Evolutionary conservation across 2,888 invertebrate species (phyloP), one percentile per base, ranked within the genome.

Genomic region (Ochropleura plecta): DNA sequence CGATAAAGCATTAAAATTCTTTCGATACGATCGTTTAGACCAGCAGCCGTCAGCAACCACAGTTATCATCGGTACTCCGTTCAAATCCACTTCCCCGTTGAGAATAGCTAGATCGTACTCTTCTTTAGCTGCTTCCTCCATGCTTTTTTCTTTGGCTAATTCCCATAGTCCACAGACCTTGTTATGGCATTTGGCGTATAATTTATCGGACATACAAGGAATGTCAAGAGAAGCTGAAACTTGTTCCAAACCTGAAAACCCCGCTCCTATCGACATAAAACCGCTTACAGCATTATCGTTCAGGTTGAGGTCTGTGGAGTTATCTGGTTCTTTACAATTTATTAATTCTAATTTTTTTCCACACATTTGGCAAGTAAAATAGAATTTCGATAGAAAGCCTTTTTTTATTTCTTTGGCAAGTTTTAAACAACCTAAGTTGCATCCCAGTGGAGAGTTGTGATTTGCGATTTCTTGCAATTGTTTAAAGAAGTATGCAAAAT

Each of bases 1-100:
- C 7, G 66, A 66, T 8, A 73, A 66, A 10, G 66, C 72, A 49
- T 49, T 73, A 5, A 30, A 67, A 44, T 67, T 66, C 0, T 67
- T 73, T 8, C 60, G 9, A 60, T 73, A 66, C 7, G 66, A 73
- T 60, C 73, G 60, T 40, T 73, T 67, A 0, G 67, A 68, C 73
- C 67, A 73, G 53, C 67, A 73, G 30, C n/a, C 62, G 10, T 68
- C 73, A 30, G 63, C 73, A 49, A 67, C 67, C 44, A 73, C 67
- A 46, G 67, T 57, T 6, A 66, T 72, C 65, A 72, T 72, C 14
- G 65, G 55, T 3, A 57, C 65, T 72, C 72, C 72, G 12, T 44
- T 44, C 20, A 55, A 67, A 44, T 67, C 67, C 20, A 67, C 67
- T 16, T 55, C 55, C 7, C 20, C 67, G 16, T 67, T 55, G 67